Percentiles rank a stretch among this genome's conserved stretches.
Evolutionary conservation across 2,797 vertebrate species (phyloP).

Genomic region (Amblyraja radiata): DNA sequence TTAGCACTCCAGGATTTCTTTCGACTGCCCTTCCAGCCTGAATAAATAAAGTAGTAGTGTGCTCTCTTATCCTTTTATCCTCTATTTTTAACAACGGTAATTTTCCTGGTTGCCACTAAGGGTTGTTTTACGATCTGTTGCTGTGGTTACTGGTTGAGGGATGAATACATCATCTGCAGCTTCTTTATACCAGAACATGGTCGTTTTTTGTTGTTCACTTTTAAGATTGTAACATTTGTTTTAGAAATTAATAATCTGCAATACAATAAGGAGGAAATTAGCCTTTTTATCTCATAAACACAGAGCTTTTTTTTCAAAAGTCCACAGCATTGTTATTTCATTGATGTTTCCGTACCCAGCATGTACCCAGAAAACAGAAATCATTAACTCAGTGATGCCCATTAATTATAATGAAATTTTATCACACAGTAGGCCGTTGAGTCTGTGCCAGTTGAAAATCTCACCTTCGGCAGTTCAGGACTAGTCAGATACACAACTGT

Average conservation of each 20-base stretch:
- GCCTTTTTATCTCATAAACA: neutral
- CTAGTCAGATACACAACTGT: too few species aligned
- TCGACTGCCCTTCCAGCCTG: neutral
- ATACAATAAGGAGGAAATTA: too few species aligned
- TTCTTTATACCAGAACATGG: neutral
- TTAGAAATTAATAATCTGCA: neutral
- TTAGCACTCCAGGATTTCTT: neutral
- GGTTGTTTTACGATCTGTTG: neutral
- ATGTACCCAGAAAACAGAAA: neutral
- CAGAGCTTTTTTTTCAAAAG: neutral
- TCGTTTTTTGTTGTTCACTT: neutral
- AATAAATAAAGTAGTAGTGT: neutral
- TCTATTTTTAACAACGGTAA: neutral
- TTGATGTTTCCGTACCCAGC: neutral
- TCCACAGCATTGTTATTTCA: neutral
- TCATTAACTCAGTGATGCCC: neutral
- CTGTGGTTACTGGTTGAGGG: neutral
- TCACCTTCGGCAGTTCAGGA: too few species aligned
- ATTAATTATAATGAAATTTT: neutral
- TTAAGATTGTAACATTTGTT: neutral
- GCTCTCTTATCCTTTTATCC: neutral
- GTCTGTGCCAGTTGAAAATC: too few species aligned
- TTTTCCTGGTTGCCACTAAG: too few species aligned
- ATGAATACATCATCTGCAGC: neutral
- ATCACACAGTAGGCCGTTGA: too few species aligned